Conservation (phyloP, 2,888 invertebrate species). For the Griposia aprilina region DNA sequence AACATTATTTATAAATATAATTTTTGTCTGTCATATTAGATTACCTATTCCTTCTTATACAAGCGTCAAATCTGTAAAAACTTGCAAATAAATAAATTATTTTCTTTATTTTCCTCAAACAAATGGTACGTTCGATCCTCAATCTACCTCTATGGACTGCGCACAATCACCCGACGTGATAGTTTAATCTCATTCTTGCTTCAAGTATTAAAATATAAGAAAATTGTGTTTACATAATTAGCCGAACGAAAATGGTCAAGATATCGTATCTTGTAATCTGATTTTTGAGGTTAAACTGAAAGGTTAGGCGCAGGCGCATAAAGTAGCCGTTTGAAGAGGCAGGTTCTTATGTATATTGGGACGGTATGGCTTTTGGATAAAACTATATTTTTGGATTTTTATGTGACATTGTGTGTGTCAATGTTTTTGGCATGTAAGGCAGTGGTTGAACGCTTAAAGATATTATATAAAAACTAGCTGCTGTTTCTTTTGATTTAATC, state of each 20-base stretch:
- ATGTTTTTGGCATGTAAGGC: neutral
- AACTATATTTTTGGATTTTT: constrained; percentile 18
- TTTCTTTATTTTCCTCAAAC: neutral
- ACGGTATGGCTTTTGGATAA: neutral
- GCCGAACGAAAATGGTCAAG: constrained; percentile 44
- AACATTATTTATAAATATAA: neutral
- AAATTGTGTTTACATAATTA: constrained; percentile 49
- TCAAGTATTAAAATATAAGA: constrained; percentile 38
- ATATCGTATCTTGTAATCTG: constrained; percentile 59
- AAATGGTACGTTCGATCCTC: neutral
- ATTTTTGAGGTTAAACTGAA: constrained; percentile 61
- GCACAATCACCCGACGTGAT: neutral
- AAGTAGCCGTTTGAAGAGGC: constrained; percentile 48
- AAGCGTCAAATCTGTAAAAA: neutral
- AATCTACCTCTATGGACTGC: too few species aligned
- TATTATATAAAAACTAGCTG: neutral
- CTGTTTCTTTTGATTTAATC: neutral
- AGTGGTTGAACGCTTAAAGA: neutral
- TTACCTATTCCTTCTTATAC: neutral
- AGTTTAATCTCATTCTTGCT: neutral
- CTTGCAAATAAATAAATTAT: too few species aligned
- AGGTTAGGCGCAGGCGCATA: constrained; percentile 58
- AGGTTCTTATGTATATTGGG: constrained; percentile 17
- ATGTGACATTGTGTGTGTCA: neutral
- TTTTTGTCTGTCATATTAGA: neutral